Conservation (phyloP, 2,797 vertebrate genomes). For the Tarsius wallacei region DNA sequence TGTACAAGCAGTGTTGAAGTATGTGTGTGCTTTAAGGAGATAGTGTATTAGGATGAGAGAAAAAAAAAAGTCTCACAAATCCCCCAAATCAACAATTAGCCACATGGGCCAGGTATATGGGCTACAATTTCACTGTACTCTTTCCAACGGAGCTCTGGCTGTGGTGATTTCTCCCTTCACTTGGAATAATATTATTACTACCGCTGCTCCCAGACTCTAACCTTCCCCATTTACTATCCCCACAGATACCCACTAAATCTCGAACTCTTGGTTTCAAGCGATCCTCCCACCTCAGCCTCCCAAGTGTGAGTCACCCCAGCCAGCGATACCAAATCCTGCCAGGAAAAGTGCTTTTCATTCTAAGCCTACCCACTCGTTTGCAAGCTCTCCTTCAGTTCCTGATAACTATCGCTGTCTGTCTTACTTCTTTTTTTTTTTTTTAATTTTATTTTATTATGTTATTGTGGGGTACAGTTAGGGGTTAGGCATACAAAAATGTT, state of each 20-base stretch:
- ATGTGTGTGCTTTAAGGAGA: background rate
- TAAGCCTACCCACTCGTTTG: background rate
- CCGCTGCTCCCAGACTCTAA: background rate
- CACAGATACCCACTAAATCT: background rate
- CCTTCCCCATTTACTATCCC: background rate
- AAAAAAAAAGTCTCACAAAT: slow-evolving; percentile 8
- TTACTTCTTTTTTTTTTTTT: slow-evolving; percentile 61
- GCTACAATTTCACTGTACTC: background rate
- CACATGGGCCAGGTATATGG: background rate
- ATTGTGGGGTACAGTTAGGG: no score
- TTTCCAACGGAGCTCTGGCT: background rate
- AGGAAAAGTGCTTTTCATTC: background rate
- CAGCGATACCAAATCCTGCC: background rate
- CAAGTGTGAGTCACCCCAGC: no score
- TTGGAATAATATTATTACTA: background rate
- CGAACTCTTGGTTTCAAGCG: no score
- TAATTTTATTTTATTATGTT: no score
- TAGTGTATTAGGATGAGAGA: background rate
- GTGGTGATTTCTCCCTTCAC: background rate
- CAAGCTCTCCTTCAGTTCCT: background rate
- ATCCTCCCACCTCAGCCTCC: no score
- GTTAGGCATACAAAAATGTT: no score
- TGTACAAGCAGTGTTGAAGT: background rate
- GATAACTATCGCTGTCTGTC: background rate
- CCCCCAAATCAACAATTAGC: background rate